Conservation (phyloP, 2,888 invertebrate species). For the Euphydryas editha region DNA sequence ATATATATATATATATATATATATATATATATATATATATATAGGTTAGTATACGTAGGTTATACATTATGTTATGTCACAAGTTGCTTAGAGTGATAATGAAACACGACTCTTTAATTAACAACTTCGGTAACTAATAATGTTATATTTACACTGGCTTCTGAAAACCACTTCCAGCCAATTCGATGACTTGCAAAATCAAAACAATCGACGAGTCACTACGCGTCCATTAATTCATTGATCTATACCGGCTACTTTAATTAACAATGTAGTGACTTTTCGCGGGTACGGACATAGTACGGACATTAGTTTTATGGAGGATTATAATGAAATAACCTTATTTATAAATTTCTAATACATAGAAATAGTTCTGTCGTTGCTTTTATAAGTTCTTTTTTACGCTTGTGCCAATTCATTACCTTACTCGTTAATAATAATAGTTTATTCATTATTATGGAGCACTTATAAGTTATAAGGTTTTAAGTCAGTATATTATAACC, state of each 20-base stretch:
- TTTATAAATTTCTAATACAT: no score
- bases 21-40: no score
- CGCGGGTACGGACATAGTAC: neutral
- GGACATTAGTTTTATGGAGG: neutral
- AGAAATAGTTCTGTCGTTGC: no score
- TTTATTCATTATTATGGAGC: no score
- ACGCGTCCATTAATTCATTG: conserved; percentile 61
- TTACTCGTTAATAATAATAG: no score
- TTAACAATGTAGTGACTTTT: conserved; percentile 30
- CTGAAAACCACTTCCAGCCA: conserved; percentile 34
- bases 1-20: no score
- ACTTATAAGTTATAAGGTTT: no score
- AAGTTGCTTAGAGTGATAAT: conserved; percentile 15
- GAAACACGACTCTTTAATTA: conserved; percentile 33
- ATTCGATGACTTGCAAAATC: conserved; percentile 43
- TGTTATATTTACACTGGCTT: conserved; percentile 28
- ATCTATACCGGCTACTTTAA: conserved; percentile 47
- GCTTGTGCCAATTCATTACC: no score
- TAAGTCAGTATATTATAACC: no score
- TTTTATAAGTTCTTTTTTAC: no score
- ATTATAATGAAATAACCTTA: neutral
- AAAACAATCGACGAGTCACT: conserved; percentile 50
- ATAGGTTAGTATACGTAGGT: no score
- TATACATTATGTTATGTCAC: no score
- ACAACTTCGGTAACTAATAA: conserved; percentile 21